Evolutionary conservation across 2,113 vertebrate species (phyloP), one percentile per base, ranked within the genome.

Genomic region (Pygoscelis adeliae): DNA sequence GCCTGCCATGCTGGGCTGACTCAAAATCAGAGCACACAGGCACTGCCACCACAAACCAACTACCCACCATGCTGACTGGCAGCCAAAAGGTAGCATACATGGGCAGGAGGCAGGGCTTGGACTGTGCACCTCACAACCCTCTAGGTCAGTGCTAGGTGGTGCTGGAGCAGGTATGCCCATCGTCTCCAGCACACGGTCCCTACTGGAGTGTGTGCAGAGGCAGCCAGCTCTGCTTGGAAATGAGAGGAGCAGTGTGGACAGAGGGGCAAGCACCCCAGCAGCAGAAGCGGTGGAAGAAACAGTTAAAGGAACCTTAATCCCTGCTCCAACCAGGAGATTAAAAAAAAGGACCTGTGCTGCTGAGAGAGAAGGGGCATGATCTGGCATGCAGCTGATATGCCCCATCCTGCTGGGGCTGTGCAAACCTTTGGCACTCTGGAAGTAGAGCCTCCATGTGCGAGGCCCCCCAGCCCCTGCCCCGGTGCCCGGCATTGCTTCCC

Each of bases 1-100:
- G 2, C 30, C 34, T 5, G 50, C 49, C 2, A 0, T 2, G 10
- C 4, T 1, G 47, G 46, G 50, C 83, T n/a, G 47, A 30, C 21
- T 20, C 50, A 16, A 23, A 32, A 30, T 5, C 20, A 10, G 14
- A 69, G 58, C 15, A 3, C 1, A 4, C 0, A 9, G 20, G 70
- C 2, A 3, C 89, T 71, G 56, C 46, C 58, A 9, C 47, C 8
- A 2, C 62, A 8, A 34, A 62, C 20, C 46, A 12, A 3, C n/a
- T 15, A 8, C 29, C 5, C 13, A 1, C 15, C 47, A 2, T 1
- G 32, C 49, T 11, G 52, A 10, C 25, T 0, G 22, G 30, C 49
- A 27, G 30, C 30, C 53, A 9, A 38, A 15, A 26, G 36, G 40
- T 13, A 25, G 58, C 12, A 8, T 11, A 7, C 11, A 1, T 4